phyloP scores from a whole-genome alignment of 2,888 invertebrate species.

The Siphlonurus alternatus region DNA sequence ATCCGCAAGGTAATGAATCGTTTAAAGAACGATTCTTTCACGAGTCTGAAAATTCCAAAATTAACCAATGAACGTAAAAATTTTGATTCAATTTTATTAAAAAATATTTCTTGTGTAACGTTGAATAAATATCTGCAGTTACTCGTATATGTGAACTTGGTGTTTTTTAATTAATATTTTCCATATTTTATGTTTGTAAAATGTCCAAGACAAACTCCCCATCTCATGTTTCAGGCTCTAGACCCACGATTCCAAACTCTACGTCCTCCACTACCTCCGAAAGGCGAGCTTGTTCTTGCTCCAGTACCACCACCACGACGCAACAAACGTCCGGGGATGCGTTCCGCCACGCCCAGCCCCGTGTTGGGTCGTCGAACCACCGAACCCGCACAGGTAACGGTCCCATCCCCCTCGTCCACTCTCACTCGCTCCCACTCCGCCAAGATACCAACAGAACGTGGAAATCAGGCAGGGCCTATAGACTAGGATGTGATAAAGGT shows the following conservation, averaged over 20 bases:
- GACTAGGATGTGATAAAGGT: too few species aligned
- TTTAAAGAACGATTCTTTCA: too few species aligned
- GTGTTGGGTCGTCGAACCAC: slow-evolving; percentile 7
- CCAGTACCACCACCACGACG: slow-evolving; percentile 45
- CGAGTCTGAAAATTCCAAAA: not conserved
- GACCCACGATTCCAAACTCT: slow-evolving; percentile 12
- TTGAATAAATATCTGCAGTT: too few species aligned
- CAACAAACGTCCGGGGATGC: slow-evolving; percentile 28
- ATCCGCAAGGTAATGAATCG: slow-evolving; percentile 47
- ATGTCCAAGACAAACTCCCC: too few species aligned
- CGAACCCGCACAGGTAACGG: slow-evolving; percentile 14
- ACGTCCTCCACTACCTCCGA: slow-evolving; percentile 51
- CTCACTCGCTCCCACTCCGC: slow-evolving; percentile 14
- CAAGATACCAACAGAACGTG: not conserved
- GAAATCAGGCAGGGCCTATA: not conserved
- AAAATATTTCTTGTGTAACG: too few species aligned
- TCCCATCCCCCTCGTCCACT: slow-evolving; percentile 16
- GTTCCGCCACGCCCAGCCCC: slow-evolving; percentile 18
- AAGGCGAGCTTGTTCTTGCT: slow-evolving; percentile 33
- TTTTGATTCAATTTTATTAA: too few species aligned
- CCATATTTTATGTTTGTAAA: too few species aligned
- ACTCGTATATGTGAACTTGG: too few species aligned
- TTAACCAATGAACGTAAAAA: too few species aligned
- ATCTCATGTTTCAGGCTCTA: slow-evolving; percentile 13
- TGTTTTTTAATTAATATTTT: too few species aligned